Percentiles rank a stretch among this genome's conserved stretches.
These are phyloP conservation scores for Archivesica marissinica DNA, from an alignment of 1,140 invertebrate genomes.

Conservation along the genomic window DNA sequence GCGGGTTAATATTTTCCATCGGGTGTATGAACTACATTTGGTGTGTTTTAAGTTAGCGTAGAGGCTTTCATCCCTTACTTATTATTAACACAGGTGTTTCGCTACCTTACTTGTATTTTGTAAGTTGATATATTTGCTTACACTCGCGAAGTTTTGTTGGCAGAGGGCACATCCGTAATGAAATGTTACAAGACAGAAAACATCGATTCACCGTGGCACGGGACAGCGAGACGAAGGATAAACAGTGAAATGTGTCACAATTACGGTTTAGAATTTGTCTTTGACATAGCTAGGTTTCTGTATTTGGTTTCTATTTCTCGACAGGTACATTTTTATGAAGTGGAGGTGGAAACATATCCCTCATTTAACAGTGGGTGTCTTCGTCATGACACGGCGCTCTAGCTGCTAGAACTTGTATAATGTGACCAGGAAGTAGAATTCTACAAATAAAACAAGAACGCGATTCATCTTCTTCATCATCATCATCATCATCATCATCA, in stretches of 20 bases:
- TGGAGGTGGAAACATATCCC: background rate
- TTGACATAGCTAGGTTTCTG: background rate
- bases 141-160: conserved; percentile 25
- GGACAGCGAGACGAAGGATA: background rate
- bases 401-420: too few relatives aligned
- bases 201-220: conserved; percentile 16
- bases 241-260: background rate
- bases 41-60: too few relatives aligned
- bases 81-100: background rate
- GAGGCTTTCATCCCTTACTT: background rate
- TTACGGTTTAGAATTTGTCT: conserved; percentile 13
- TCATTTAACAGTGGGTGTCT: background rate
- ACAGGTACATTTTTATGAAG: background rate
- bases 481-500: background rate
- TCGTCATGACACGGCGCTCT: background rate
- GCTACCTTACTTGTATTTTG: background rate
- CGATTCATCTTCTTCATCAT: background rate
- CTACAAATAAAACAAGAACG: background rate
- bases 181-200: conserved; percentile 29
- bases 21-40: too few relatives aligned
- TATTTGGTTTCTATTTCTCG: background rate
- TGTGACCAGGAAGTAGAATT: background rate
- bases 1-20: too few relatives aligned
- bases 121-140: conserved; percentile 32
- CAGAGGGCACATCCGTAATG: background rate